Conservation (phyloP, 2,113 vertebrate species). For the Crypturellus undulatus region DNA sequence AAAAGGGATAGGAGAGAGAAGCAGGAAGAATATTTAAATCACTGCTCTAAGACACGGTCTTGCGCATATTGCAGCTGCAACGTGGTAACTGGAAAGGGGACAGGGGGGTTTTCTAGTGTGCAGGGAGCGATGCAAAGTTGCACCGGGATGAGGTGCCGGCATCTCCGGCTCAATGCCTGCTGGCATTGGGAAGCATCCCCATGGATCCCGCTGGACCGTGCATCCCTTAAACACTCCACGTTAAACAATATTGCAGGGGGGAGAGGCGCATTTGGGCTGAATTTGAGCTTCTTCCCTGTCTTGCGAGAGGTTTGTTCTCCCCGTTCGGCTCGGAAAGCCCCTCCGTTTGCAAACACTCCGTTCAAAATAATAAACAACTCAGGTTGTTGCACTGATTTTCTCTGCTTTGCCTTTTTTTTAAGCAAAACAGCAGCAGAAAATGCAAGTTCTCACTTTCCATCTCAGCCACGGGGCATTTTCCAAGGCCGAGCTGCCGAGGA, state of each 20-base stretch:
- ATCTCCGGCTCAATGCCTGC: not conserved
- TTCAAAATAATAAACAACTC: conserved; percentile 31
- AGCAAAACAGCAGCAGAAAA: conserved; percentile 10
- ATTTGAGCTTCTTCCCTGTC: conserved; percentile 28
- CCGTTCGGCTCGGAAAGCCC: conserved; percentile 18
- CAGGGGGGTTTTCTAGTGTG: too few relatives aligned
- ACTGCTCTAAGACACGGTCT: too few relatives aligned
- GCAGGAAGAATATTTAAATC: not conserved
- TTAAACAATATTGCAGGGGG: conserved; percentile 53
- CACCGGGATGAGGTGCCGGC: rapidly evolving
- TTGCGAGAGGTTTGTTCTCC: not conserved
- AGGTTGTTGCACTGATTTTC: conserved; percentile 33
- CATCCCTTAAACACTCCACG: not conserved
- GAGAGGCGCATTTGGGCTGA: not conserved
- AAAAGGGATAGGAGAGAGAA: not conserved
- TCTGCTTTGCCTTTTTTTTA: not conserved
- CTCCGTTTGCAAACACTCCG: conserved; percentile 30
- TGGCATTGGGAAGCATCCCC: rapidly evolving
- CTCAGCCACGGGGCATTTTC: conserved; percentile 25
- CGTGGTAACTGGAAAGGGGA: too few relatives aligned
- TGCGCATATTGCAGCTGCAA: too few relatives aligned
- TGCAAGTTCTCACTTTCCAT: conserved; percentile 49
- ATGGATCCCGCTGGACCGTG: too few relatives aligned
- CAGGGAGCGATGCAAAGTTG: not conserved
- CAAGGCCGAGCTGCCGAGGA: conserved; percentile 49